Evolutionary conservation across 2,113 vertebrate genomes (phyloP).

Genomic region (Oreochromis niloticus): DNA sequence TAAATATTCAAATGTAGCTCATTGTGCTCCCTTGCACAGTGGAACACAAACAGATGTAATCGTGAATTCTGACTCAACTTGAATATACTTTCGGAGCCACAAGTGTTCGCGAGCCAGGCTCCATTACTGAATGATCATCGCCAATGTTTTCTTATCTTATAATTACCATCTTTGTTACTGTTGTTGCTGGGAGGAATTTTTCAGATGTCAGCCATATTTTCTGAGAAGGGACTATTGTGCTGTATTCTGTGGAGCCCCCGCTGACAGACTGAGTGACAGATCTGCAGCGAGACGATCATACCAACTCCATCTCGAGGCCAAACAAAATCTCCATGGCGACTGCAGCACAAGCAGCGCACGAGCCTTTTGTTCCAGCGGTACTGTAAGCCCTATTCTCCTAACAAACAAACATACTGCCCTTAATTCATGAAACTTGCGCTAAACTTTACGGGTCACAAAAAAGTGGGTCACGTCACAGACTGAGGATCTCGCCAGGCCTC

Average conservation of each 20-base stretch:
- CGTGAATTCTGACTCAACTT: neutral
- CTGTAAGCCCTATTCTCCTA: neutral
- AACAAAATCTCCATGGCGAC: conserved; percentile 56
- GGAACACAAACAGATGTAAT: conserved; percentile 21
- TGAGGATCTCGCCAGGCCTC: neutral
- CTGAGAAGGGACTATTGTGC: conserved; percentile 26
- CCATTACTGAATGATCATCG: neutral
- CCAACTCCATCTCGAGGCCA: conserved; percentile 33
- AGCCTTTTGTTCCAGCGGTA: neutral
- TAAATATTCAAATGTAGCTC: conserved; percentile 54
- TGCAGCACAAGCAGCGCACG: neutral
- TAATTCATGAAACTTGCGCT: neutral
- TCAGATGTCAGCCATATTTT: conserved; percentile 47
- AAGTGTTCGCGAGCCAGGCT: neutral
- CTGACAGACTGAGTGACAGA: conserved; percentile 53
- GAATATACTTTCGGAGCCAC: neutral
- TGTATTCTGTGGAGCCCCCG: neutral
- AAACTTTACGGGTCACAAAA: neutral
- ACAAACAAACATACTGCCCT: neutral
- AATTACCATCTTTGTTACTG: conserved; percentile 46
- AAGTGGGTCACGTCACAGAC: neutral
- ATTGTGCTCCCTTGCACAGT: conserved; percentile 4
- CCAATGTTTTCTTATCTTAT: conserved; percentile 23
- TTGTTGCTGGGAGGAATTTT: conserved; percentile 19
- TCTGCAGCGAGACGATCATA: conserved; percentile 36